Conservation (phyloP, 2,113 vertebrate genomes). For the Gorsachius goisagi region DNA sequence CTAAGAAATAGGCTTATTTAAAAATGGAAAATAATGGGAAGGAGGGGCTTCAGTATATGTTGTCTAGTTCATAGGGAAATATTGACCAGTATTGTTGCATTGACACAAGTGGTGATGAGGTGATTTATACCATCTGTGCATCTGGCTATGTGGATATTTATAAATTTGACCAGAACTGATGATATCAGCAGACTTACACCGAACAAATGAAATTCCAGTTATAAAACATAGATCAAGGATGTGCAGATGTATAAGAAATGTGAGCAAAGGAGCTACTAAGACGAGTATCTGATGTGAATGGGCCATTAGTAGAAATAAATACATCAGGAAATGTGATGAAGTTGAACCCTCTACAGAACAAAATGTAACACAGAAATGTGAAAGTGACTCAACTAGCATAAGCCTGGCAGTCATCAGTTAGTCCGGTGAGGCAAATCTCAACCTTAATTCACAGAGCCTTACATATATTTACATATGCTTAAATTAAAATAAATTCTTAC, state of each 20-base stretch:
- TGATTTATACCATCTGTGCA: conserved; percentile 37
- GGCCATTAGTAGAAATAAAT: background rate
- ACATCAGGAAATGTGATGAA: background rate
- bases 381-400: background rate
- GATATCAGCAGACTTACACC: conserved; percentile 1
- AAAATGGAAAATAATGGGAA: background rate
- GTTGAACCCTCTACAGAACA: background rate
- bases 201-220: conserved; percentile 13
- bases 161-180: conserved; percentile 8
- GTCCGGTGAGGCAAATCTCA: background rate
- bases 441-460: background rate
- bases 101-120: background rate
- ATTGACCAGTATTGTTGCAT: background rate
- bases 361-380: background rate
- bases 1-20: background rate
- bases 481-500: background rate
- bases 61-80: background rate
- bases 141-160: background rate
- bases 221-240: background rate
- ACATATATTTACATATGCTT: background rate
- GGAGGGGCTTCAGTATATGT: background rate
- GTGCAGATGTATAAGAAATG: background rate
- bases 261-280: background rate
- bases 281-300: background rate
- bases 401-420: background rate